These are phyloP conservation scores for Bombus confusus DNA, from an alignment of 1,140 invertebrate species.

Conservation along the genomic window DNA sequence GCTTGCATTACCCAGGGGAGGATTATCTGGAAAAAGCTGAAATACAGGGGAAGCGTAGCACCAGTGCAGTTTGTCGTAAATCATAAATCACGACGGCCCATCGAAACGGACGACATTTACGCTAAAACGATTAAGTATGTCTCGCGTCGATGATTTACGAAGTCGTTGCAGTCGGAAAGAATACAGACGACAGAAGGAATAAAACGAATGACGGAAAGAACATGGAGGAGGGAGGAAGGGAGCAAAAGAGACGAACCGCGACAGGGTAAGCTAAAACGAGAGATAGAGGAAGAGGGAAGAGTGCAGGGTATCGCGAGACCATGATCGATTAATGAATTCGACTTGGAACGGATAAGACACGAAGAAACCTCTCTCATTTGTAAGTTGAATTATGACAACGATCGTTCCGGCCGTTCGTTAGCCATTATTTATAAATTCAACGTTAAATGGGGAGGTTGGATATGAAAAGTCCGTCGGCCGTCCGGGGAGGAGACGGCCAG, in stretches of 20 bases:
- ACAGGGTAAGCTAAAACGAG: not conserved
- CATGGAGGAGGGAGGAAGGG: not conserved
- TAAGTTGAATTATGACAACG: conserved; percentile 55
- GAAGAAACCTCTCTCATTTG: conserved; percentile 53
- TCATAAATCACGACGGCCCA: conserved; percentile 34
- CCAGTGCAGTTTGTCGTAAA: not conserved
- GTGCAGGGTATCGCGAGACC: not conserved
- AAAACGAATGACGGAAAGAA: conserved; percentile 24
- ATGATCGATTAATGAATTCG: conserved; percentile 56
- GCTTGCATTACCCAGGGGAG: not conserved
- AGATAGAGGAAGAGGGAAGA: not conserved
- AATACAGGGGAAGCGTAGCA: not conserved
- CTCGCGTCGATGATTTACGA: conserved; percentile 53
- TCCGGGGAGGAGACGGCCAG: conserved; percentile 4
- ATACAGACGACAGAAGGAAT: conserved; percentile 20
- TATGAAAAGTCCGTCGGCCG: conserved; percentile 30
- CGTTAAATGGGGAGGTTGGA: conserved; percentile 9
- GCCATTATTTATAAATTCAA: conserved; percentile 58
- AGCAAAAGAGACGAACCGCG: not conserved
- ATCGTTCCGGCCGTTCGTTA: conserved; percentile 41
- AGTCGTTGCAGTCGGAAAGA: conserved; percentile 28
- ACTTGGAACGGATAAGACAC: conserved; percentile 43
- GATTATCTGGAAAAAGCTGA: conserved; percentile 20
- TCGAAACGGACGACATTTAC: conserved; percentile 43
- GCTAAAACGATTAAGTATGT: conserved; percentile 54